phyloP scores from a whole-genome alignment of 2,113 vertebrate genomes.

The Erythrocercus mccallii region DNA sequence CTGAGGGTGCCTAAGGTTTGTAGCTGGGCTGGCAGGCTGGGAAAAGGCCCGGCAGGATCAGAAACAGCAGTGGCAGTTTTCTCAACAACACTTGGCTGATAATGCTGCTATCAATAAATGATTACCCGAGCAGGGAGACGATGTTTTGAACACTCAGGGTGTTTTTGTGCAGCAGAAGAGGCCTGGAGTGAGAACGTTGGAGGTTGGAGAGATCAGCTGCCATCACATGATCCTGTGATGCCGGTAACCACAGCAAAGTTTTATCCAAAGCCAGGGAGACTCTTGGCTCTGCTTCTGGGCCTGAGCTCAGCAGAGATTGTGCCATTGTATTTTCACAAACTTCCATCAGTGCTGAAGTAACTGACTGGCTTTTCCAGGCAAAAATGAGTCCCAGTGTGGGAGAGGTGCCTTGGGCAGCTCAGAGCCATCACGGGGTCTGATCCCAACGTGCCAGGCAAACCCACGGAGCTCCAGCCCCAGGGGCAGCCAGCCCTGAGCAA shows the following conservation, averaged over 20 bases:
- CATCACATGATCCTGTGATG: neutral
- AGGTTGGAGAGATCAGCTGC: neutral
- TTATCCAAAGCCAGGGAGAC: neutral
- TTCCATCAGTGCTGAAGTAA: neutral
- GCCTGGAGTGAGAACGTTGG: neutral
- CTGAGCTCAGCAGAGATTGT: slow-evolving; percentile 21
- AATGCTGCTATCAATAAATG: neutral
- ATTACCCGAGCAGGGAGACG: neutral
- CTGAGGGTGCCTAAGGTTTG: neutral
- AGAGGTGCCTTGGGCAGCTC: neutral
- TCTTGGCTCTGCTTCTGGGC: neutral
- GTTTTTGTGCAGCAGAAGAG: neutral
- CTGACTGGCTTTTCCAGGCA: neutral
- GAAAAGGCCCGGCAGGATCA: neutral
- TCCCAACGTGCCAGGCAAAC: neutral
- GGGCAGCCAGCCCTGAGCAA: neutral
- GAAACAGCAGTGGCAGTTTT: neutral
- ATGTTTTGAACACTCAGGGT: neutral
- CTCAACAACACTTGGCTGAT: neutral
- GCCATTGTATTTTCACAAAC: neutral
- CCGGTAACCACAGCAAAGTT: slow-evolving; percentile 1
- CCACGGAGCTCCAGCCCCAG: neutral
- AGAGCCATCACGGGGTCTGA: neutral
- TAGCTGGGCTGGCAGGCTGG: neutral
- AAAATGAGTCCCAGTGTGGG: neutral